A percentile compares a stretch with the other conserved stretches of the same genome.
Evolutionary conservation across 2,113 vertebrate species (phyloP).

Genomic region (Eulemur rufifrons): DNA sequence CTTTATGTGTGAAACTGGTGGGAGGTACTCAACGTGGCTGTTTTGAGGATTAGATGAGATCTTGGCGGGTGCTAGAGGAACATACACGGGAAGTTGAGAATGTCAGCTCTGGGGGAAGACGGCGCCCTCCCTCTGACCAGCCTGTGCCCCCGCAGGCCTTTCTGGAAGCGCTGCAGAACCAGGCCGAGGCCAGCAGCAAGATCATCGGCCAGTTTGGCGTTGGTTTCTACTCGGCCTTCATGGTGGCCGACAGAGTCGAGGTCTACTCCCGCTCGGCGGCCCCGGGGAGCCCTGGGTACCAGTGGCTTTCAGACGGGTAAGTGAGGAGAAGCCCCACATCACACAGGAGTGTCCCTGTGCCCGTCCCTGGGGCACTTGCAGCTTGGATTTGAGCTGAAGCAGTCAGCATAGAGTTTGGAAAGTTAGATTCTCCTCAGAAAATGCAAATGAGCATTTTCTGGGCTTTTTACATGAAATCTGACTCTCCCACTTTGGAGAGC

Average conservation of each 20-base stretch:
- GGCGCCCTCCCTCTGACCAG: not conserved
- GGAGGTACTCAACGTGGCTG: rapidly evolving
- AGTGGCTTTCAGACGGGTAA: slow-evolving; percentile 95
- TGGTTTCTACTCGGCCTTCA: slow-evolving; percentile 98
- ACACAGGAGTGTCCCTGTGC: not conserved
- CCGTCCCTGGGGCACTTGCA: not conserved
- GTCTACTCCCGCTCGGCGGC: slow-evolving; percentile 91
- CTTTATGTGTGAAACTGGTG: too few species aligned
- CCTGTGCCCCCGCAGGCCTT: slow-evolving; percentile 87
- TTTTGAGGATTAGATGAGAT: not conserved
- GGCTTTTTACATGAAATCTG: not conserved
- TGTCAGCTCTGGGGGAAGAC: not conserved
- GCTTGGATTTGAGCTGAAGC: not conserved
- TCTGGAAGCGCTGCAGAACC: slow-evolving; percentile 92
- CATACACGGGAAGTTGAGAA: rapidly evolving
- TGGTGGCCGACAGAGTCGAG: slow-evolving; percentile 94
- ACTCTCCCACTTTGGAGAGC: not conserved
- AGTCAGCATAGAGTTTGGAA: not conserved
- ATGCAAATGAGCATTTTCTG: not conserved
- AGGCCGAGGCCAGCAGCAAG: slow-evolving; percentile 92
- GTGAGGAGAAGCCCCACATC: not conserved
- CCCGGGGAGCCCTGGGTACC: slow-evolving; percentile 86
- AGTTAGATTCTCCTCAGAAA: not conserved
- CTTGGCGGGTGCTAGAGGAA: not conserved
- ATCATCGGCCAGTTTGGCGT: slow-evolving; percentile 99